Conservation (phyloP, 2,797 vertebrate genomes). For the Erithacus rubecula region DNA sequence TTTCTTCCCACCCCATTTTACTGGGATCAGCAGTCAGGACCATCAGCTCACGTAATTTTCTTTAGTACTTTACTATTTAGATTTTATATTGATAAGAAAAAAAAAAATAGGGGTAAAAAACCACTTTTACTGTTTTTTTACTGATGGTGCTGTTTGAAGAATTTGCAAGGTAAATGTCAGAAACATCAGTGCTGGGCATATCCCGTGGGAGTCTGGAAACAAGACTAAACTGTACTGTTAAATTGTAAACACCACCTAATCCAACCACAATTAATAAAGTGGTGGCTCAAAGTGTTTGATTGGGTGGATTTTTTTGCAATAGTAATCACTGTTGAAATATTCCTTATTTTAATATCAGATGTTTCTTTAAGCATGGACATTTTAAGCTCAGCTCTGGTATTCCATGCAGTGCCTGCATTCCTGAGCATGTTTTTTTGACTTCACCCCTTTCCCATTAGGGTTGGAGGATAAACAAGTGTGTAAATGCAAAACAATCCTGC, state of each 20-base stretch:
- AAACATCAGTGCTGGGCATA: not conserved
- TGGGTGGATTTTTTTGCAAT: not conserved
- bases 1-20: not conserved
- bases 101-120: not conserved
- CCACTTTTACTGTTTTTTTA: not conserved
- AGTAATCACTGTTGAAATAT: not conserved
- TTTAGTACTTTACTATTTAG: not conserved
- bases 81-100: not conserved
- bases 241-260: not conserved
- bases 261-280: not conserved
- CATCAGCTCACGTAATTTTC: not conserved
- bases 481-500: conserved; percentile 61
- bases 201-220: not conserved
- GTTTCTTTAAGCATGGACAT: not conserved
- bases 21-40: not conserved
- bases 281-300: not conserved
- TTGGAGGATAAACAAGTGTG: conserved; percentile 53
- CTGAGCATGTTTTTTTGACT: not conserved
- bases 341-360: not conserved
- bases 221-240: not conserved
- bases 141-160: not conserved
- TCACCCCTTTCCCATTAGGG: conserved; percentile 16
- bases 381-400: not conserved
- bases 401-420: not conserved
- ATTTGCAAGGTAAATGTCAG: not conserved